Base-by-base conservation (phyloP, 2,888 invertebrate species). In the Drosophila barbarae region DNA sequence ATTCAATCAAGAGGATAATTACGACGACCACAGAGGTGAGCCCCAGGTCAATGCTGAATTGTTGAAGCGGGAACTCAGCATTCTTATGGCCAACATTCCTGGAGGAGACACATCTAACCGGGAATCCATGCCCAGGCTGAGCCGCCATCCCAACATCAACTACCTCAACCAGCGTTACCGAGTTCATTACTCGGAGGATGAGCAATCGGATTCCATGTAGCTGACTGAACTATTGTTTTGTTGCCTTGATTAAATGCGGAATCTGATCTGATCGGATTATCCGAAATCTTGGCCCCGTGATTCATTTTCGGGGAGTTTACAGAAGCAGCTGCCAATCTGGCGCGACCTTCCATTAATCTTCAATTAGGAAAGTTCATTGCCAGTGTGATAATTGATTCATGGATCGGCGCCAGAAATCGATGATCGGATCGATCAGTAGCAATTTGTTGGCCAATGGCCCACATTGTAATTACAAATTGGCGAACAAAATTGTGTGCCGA, bases 341-440 rank as follows among this genome's bases (percentile, higher is more conserved):
- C 9, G 44, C n/a, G 35, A 21, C 39, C 38, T 30, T 36, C 44
- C 71, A 72, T 76, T 54, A 69, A 61, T 69, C 36, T 47, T 28
- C 12, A 51, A 47, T 15, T 15, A 13, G 38, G 53, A 38, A 49
- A 34, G 73, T 81, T 80, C 73, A 70, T 65, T 69, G 78, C 42
- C 76, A 53, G 44, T 30, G 44, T 30, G 53, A 32, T 44, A 67
- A 68, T 63, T 63, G 65, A 65, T 63, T 38, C 42, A 64, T 64
- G 63, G 42, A 65, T 34, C 53, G 53, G 32, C 52, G 52, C 44
- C 65, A 42, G 36, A 44, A 68, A 42, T 42, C 49, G 52, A 23
- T 50, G 69, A 50, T 53, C 71, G 50, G 76, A 59, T 18, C 41
- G 50, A 58, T 55, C 77, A 64, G 84, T 63, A 74, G 84, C 81